Evolutionary conservation across 2,797 vertebrate species (phyloP), one percentile per base, ranked within the genome.

Genomic region (Aplochiton taeniatus): DNA sequence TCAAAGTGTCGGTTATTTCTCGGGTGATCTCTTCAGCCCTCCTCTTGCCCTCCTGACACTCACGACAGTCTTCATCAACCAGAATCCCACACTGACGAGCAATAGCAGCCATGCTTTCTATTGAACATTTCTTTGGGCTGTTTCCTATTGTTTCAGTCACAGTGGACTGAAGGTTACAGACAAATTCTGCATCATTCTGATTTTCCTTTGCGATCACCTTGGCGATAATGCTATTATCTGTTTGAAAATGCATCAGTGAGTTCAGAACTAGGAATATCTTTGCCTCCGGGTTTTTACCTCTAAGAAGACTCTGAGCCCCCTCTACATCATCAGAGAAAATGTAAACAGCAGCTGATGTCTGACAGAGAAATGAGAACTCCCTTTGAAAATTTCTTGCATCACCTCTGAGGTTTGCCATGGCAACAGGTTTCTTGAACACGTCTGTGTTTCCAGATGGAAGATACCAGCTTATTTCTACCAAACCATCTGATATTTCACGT

Each of bases 401-500:
- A 0, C 90, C 89, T 58, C 88, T 74, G 51, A 92, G 80, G 66
- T 92, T 91, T 19, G 88, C 65, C 44, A 92, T 57, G 55, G 90
- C 81, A 42, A 92, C 16, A 0, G 91, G 90, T 12, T 91, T 86
- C 0, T 73, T 76, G 64, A 91, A 92, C 45, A 83, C 60, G 60
- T 93, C 91, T n/a, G 57, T 58, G 41, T 72, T 79, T 14, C 88
- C 89, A 4, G 85, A 86, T 0, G 90, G 90, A 11, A 90, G 85
- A 44, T 86, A 90, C 91, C 89, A 93, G 77, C 81, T 85, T 0
- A 91, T 77, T 75, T 92, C 87, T 0, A 91, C 84, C 9, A 92
- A 58, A 8, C 90, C 90, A 12, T 74, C 54, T 48, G 81, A 87
- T 59, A 87, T 14, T 74, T 57, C 66, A 52, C 50, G n/a, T 14